Evolutionary conservation across 2,113 vertebrate genomes (phyloP).

Genomic region (Gymnarchus niloticus): DNA sequence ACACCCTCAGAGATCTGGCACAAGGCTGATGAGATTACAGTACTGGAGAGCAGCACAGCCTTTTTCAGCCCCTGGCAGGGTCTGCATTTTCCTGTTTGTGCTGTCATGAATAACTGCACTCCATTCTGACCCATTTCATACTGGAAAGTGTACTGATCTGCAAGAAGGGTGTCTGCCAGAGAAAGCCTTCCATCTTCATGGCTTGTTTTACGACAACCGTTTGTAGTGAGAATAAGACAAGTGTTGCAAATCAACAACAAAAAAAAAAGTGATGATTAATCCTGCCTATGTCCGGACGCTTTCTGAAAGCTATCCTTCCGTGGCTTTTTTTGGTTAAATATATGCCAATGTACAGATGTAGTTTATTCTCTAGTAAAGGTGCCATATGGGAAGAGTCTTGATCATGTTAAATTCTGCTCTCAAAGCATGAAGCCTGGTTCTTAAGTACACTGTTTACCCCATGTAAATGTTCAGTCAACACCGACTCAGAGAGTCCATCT

Average conservation of each 20-base stretch:
- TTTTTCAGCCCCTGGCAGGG: not conserved
- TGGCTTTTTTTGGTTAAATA: not conserved
- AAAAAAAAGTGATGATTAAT: not conserved
- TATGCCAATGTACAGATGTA: not conserved
- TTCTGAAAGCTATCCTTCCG: not conserved
- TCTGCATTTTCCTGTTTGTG: not conserved
- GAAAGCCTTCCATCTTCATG: not conserved
- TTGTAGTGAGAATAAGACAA: not conserved
- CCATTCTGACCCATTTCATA: not conserved
- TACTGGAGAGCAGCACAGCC: not conserved
- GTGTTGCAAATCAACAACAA: not conserved
- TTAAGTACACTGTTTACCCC: not conserved
- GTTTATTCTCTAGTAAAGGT: not conserved
- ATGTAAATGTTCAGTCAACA: not conserved
- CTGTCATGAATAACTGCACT: not conserved
- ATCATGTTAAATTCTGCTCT: not conserved
- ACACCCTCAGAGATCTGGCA: slow-evolving; percentile 8
- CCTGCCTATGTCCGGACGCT: not conserved
- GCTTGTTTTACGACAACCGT: not conserved
- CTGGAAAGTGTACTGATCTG: not conserved
- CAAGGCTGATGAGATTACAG: not conserved
- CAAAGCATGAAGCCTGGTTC: not conserved
- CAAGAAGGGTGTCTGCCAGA: not conserved
- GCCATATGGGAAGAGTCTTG: not conserved
- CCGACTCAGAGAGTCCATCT: not conserved